phyloP scores from a whole-genome alignment of 2,113 vertebrate genomes.

The Rhabdomys dilectus region DNA sequence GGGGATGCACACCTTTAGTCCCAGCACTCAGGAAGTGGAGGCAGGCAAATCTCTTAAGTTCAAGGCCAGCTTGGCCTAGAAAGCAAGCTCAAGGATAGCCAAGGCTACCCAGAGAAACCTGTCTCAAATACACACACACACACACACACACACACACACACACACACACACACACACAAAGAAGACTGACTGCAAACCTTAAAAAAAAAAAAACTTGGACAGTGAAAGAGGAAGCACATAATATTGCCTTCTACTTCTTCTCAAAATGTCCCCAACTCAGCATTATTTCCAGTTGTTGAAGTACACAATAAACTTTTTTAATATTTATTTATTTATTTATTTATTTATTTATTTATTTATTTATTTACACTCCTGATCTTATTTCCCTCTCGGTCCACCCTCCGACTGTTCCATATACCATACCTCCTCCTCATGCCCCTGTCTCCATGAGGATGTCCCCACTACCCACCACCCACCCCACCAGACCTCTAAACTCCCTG shows the following conservation, averaged over 20 bases:
- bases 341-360: too few relatives aligned
- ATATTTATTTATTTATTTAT: too few relatives aligned
- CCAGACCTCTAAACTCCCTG: too few relatives aligned
- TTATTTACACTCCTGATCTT: too few relatives aligned
- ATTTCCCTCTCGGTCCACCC: too few relatives aligned
- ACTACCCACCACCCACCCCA: too few relatives aligned
- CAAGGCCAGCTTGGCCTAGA: not conserved
- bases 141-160: not conserved
- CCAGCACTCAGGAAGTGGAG: not conserved
- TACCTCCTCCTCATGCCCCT: too few relatives aligned
- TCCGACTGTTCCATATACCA: too few relatives aligned
- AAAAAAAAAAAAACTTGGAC: not conserved
- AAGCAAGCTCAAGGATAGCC: not conserved
- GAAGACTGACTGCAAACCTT: not conserved
- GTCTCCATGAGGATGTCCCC: too few relatives aligned
- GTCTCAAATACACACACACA: not conserved
- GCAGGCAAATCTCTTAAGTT: not conserved
- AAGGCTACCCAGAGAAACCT: not conserved
- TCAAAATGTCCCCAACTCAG: not conserved
- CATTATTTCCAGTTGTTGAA: not conserved
- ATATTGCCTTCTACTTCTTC: not conserved
- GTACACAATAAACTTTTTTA: not conserved
- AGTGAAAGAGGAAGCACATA: not conserved
- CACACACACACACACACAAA: not conserved
- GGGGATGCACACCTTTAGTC: not conserved